Percentiles rank a stretch among this genome's conserved stretches.
Evolutionary conservation across 1,140 invertebrate species (phyloP).

Genomic region (Triops cancriformis): DNA sequence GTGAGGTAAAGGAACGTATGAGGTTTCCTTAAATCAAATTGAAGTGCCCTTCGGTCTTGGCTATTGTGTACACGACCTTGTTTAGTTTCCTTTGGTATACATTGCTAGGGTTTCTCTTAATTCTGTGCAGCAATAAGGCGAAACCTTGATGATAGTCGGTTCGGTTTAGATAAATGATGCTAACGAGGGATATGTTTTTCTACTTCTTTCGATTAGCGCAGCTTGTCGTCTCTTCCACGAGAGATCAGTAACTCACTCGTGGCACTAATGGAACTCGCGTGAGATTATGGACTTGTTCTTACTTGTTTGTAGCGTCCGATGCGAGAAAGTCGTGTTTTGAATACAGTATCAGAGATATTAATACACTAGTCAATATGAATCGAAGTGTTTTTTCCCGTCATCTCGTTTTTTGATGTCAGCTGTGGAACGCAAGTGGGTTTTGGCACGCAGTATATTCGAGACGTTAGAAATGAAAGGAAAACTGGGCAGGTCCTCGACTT

Average conservation of each 20-base stretch:
- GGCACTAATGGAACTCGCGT: neutral
- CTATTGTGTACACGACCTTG: no score
- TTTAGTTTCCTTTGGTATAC: no score
- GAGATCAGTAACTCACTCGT: neutral
- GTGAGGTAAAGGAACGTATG: neutral
- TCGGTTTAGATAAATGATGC: constrained; percentile 10
- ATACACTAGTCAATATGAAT: no score
- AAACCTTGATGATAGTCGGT: neutral
- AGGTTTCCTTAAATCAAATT: neutral
- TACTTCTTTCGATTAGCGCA: neutral
- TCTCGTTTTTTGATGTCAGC: no score
- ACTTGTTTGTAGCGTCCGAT: neutral
- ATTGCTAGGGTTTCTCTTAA: neutral
- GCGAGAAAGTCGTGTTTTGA: neutral
- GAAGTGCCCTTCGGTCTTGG: neutral
- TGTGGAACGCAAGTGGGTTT: no score
- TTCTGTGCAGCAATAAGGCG: neutral
- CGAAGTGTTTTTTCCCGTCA: no score
- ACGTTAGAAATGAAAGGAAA: no score
- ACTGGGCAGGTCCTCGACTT: no score
- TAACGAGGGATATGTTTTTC: neutral
- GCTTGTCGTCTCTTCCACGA: neutral
- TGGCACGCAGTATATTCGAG: no score
- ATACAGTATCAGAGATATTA: neutral
- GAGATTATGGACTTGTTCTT: neutral